phyloP scores from a whole-genome alignment of 2,113 vertebrate genomes.

The Pelusios castaneus region DNA sequence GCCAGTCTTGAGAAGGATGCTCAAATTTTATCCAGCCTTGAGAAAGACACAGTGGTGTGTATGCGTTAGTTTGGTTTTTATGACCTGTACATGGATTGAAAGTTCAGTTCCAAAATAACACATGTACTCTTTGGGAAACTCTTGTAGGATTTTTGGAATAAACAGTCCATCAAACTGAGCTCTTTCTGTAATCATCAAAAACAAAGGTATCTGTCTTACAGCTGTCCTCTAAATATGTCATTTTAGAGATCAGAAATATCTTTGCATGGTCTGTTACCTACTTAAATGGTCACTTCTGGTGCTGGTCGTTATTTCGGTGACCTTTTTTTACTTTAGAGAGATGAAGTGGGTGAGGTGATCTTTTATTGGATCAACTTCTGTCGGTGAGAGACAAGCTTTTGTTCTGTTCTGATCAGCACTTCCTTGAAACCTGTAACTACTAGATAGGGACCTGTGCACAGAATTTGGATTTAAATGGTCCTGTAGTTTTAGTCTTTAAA shows the following conservation, averaged over 20 bases:
- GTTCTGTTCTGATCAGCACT: not conserved
- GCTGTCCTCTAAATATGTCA: not conserved
- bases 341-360: not conserved
- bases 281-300: not conserved
- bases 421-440: not conserved
- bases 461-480: not conserved
- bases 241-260: not conserved
- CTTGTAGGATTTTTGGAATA: conserved; percentile 84
- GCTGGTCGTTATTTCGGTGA: not conserved
- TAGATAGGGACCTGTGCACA: not conserved
- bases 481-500: not conserved
- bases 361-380: not conserved
- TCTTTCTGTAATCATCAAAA: conserved; percentile 81
- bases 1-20: conserved; percentile 78
- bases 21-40: conserved; percentile 72
- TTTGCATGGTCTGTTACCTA: not conserved
- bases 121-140: not conserved
- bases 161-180: conserved; percentile 75
- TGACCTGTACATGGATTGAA: fast-evolving
- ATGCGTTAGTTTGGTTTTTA: fast-evolving
- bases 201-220: conserved; percentile 76
- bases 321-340: not conserved
- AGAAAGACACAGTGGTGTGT: conserved; percentile 80
- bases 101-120: not conserved
- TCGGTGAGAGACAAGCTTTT: not conserved